Percentiles rank a stretch among this genome's conserved stretches.
Evolutionary conservation across 2,888 invertebrate genomes (phyloP).

Genomic region (Agrotis ipsilon): DNA sequence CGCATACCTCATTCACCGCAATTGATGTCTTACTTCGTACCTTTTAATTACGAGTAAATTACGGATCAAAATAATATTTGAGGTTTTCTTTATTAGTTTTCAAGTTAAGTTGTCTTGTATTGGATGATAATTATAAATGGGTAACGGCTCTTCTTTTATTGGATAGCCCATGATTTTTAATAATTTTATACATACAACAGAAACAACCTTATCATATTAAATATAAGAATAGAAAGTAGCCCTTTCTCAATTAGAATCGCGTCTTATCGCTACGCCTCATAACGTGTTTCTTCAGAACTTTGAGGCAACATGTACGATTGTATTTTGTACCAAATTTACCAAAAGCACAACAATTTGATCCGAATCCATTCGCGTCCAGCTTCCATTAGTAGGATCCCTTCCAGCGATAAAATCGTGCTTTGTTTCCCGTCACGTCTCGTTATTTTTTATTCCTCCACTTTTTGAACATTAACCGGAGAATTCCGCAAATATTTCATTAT

Average conservation of each 20-base stretch:
- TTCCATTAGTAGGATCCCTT: conserved; percentile 84
- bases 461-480: conserved; percentile 80
- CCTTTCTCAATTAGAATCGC: conserved; percentile 21
- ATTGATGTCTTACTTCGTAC: no score
- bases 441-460: conserved; percentile 84
- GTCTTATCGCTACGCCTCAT: conserved; percentile 19
- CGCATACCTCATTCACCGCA: no score
- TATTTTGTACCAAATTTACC: conserved; percentile 56
- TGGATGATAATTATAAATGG: neutral
- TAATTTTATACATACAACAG: neutral
- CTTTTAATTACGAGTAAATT: no score
- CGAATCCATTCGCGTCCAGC: conserved; percentile 75
- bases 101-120: neutral
- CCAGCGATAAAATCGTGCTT: conserved; percentile 86
- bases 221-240: conserved; percentile 38
- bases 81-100: no score
- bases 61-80: no score
- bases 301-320: conserved; percentile 19
- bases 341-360: conserved; percentile 70
- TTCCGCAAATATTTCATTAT: conserved; percentile 85
- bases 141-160: neutral
- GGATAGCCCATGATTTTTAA: no score
- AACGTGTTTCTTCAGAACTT: conserved; percentile 32
- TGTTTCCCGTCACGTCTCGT: conserved; percentile 86
- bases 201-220: conserved; percentile 27